Evolutionary conservation across 1,140 invertebrate species (phyloP).

Genomic region (Doryteuthis pealeii): DNA sequence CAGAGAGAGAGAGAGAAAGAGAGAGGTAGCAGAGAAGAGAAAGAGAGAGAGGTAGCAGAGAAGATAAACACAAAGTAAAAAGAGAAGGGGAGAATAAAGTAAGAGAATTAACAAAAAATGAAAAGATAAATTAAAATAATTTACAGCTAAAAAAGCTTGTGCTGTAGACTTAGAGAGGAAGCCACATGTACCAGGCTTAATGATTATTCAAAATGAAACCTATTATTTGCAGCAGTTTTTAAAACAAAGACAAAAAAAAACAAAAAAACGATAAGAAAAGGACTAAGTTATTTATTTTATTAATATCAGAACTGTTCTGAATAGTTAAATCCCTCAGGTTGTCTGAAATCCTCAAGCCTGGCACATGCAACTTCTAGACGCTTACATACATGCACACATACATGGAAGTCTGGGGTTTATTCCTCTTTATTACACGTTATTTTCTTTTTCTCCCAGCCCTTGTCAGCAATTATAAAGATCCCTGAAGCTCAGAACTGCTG

Average conservation of each 20-base stretch:
- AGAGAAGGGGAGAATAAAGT: neutral
- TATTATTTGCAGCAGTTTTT: too few species aligned
- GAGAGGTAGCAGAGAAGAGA: neutral
- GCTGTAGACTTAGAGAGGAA: slow-evolving; percentile 1
- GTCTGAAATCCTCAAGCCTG: slow-evolving; percentile 3
- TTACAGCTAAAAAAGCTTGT: slow-evolving; percentile 7
- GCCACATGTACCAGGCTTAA: slow-evolving; percentile 6
- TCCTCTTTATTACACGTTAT: neutral
- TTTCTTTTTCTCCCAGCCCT: neutral
- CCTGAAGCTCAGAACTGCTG: neutral
- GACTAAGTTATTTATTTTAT: too few species aligned
- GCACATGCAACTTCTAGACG: slow-evolving; percentile 10
- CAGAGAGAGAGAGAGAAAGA: too few species aligned
- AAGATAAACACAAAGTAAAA: neutral
- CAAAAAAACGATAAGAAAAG: too few species aligned
- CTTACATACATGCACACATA: slow-evolving; percentile 15
- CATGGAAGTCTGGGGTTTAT: slow-evolving; percentile 6
- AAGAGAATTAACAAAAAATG: neutral
- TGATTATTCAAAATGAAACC: neutral
- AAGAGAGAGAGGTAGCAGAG: neutral
- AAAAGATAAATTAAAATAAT: neutral
- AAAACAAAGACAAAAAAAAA: too few species aligned
- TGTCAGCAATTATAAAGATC: too few species aligned
- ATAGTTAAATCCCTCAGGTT: too few species aligned
- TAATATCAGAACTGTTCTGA: too few species aligned